Evolutionary conservation across 2,797 vertebrate species (phyloP).

Genomic region (Loriculus beryllinus): DNA sequence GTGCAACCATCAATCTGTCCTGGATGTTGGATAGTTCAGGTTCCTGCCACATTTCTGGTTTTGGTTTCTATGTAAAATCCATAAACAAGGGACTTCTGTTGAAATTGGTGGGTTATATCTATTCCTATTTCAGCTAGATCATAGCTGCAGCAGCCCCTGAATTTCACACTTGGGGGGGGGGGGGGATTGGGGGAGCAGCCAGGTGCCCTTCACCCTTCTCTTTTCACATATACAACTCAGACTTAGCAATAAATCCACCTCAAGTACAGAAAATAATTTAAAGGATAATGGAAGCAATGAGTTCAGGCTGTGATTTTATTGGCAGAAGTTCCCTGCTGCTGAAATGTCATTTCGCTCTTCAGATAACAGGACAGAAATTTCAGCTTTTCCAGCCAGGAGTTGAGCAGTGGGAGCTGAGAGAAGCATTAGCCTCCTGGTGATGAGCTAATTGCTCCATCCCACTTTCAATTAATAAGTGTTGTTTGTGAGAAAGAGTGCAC

Average conservation of each 20-base stretch:
- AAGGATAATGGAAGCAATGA: slow-evolving; percentile 27
- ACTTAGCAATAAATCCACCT: slow-evolving; percentile 21
- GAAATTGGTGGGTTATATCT: background rate
- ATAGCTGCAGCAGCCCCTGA: background rate
- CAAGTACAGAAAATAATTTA: slow-evolving; percentile 40
- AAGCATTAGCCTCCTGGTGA: slow-evolving; percentile 65
- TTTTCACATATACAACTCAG: background rate
- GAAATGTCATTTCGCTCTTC: slow-evolving; percentile 54
- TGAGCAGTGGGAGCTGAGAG: slow-evolving; percentile 21
- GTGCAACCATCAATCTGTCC: background rate
- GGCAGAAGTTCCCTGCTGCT: slow-evolving; percentile 45
- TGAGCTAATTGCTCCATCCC: slow-evolving; percentile 70
- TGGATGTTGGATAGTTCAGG: background rate
- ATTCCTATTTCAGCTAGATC: background rate
- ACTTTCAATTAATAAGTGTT: slow-evolving; percentile 51
- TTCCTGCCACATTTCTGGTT: background rate
- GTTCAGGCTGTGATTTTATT: slow-evolving; percentile 57
- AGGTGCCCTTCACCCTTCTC: background rate
- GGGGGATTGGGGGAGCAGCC: background rate
- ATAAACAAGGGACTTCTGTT: background rate
- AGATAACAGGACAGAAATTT: background rate
- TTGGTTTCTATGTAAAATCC: background rate
- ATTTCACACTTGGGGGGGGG: background rate
- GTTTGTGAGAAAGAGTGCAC: background rate
- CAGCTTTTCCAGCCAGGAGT: background rate